A percentile compares a stretch with the other conserved stretches of the same genome.
phyloP scores from a whole-genome alignment of 2,888 invertebrate genomes.

The Plebejus melissa region DNA sequence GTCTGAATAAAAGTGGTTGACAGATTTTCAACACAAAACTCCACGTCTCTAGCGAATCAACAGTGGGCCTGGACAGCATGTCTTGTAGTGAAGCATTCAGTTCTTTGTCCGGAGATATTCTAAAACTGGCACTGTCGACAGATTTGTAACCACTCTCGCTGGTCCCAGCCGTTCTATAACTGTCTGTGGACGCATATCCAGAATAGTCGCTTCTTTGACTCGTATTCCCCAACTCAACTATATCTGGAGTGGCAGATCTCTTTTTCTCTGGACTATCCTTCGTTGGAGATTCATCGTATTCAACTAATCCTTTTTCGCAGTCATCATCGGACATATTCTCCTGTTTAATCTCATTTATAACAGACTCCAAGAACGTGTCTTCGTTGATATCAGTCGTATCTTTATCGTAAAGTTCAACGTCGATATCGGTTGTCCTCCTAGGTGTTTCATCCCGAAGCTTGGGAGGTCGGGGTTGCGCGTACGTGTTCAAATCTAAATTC shows the following conservation, averaged over 20 bases:
- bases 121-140: conserved; percentile 39
- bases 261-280: conserved; percentile 42
- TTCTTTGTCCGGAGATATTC: conserved; percentile 55
- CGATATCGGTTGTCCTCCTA: conserved; percentile 48
- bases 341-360: conserved; percentile 69
- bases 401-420: conserved; percentile 44
- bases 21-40: conserved; percentile 70
- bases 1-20: conserved; percentile 67
- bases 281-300: conserved; percentile 64
- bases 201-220: conserved; percentile 53
- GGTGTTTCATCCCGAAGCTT: conserved; percentile 50
- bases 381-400: conserved; percentile 55
- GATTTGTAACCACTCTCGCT: conserved; percentile 51
- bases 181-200: conserved; percentile 50
- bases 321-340: conserved; percentile 59
- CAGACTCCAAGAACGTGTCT: conserved; percentile 66
- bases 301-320: conserved; percentile 63
- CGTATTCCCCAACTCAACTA: conserved; percentile 47
- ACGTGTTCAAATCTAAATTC: conserved; percentile 47
- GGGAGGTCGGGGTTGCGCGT: conserved; percentile 42
- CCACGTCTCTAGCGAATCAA: conserved; percentile 68
- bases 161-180: conserved; percentile 51
- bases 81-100: conserved; percentile 43
- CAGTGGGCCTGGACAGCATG: conserved; percentile 54
- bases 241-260: conserved; percentile 60